These are phyloP conservation scores for Xenopus petersii DNA, from an alignment of 2,797 vertebrate genomes.

Conservation along the genomic window DNA sequence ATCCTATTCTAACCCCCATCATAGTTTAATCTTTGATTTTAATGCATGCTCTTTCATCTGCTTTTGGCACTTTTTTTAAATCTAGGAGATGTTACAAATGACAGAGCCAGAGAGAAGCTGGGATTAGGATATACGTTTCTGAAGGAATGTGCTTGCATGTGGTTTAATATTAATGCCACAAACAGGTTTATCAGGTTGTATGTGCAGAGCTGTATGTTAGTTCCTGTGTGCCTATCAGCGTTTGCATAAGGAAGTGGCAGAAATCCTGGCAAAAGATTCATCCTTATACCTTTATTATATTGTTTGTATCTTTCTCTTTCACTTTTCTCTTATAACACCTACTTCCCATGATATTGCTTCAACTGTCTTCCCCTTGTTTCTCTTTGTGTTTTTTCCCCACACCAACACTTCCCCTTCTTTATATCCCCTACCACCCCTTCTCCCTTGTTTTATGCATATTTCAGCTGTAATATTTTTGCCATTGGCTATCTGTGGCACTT, in stretches of 20 bases:
- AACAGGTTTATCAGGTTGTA: constrained; percentile 34
- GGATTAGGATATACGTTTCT: background rate
- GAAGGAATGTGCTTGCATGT: background rate
- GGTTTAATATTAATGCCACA: constrained; percentile 11
- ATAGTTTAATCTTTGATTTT: no score
- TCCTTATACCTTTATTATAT: background rate
- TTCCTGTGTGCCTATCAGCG: background rate
- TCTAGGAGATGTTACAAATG: background rate
- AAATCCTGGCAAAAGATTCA: background rate
- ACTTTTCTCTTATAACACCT: background rate
- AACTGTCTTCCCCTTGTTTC: background rate
- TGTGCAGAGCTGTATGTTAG: background rate
- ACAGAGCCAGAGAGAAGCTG: background rate
- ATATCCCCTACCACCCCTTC: background rate
- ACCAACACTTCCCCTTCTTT: background rate
- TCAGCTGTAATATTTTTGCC: background rate
- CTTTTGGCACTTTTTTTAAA: background rate
- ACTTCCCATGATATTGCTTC: background rate
- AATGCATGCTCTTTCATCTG: no score
- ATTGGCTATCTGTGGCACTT: background rate
- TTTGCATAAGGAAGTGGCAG: background rate
- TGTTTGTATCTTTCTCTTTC: background rate
- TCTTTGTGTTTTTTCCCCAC: background rate
- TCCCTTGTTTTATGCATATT: background rate
- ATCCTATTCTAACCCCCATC: no score